phyloP scores from a whole-genome alignment of 2,888 invertebrate species.

The Anaspis maculata region DNA sequence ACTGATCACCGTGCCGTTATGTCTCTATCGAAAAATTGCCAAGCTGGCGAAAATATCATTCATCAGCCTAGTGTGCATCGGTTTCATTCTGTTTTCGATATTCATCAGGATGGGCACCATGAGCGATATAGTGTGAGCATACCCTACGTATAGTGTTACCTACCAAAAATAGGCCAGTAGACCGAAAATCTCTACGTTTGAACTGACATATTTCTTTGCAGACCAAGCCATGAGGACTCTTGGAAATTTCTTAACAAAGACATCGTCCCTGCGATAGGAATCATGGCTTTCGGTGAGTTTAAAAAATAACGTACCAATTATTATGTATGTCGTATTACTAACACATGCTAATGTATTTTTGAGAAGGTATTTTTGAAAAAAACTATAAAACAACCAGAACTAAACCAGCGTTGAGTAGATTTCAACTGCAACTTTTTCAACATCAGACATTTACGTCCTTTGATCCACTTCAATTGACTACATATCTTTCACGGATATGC shows the following conservation, averaged over 20 bases:
- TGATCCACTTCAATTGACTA: no score
- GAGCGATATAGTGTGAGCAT: conserved; percentile 56
- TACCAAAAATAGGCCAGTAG: neutral
- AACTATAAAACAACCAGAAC: no score
- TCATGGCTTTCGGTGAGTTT: conserved; percentile 76
- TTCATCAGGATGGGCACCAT: conserved; percentile 52
- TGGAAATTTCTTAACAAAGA: conserved; percentile 67
- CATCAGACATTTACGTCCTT: no score
- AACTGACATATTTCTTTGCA: conserved; percentile 31
- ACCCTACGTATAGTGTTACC: conserved; percentile 1
- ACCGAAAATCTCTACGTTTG: neutral
- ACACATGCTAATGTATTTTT: no score
- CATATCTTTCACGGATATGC: no score
- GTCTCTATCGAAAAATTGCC: conserved; percentile 68
- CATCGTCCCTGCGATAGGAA: conserved; percentile 70
- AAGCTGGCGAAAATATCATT: conserved; percentile 62
- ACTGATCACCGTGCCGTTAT: conserved; percentile 67
- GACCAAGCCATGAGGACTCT: conserved; percentile 55
- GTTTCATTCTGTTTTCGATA: conserved; percentile 61
- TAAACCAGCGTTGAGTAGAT: no score
- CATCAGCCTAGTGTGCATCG: conserved; percentile 61
- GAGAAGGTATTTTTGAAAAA: no score
- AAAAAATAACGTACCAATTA: no score
- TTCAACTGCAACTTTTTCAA: no score
- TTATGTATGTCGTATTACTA: no score